Evolutionary conservation across 2,113 vertebrate species (phyloP), one percentile per base, ranked within the genome.

Genomic region (Gymnorhina tibicen): DNA sequence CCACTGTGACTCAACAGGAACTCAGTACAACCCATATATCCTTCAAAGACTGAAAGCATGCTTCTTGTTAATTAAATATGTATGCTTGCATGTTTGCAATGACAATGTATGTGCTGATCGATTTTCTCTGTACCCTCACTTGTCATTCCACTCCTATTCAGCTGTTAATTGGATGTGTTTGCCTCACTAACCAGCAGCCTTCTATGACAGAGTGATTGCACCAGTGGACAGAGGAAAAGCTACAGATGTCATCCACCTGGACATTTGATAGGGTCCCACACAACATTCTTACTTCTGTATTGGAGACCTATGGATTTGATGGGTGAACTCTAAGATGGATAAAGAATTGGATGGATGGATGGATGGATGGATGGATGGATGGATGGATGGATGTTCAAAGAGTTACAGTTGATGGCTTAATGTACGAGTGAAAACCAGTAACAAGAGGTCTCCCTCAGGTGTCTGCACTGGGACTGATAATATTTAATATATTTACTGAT

Each of bases 251-350:
- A 46, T 27, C 28, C 72, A 46, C 5, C 3, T 15, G 7, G 7
- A 55, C 8, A 5, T 84, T 76, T 63, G 14, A 46, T 59, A 50
- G 0, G 1, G 7, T 68, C 23, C 4, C 0, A 0, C 30, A 28
- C 15, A 91, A n/a, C 2, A 4, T 58, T 53, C 21, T 93, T 85
- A 16, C 13, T 76, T 52, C 20, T 84, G 4, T n/a, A 23, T 15
- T 62, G 19, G 19, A 79, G 52, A 86, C 1, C 26, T 18, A n/a
- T 1, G 17, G 30, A 32, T 69, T 88, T 69, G 22, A 26, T 69
- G n/a, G 23, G 18, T 42, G 33, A 23, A 66, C 16, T n/a, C 13
- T 47, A 35, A 56, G 35, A 56, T 21, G 13, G 10, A 52, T 67
- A 32, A 66, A 52, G 15, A 50, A 50, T 22, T n/a, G 44, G 26